phyloP scores from a whole-genome alignment of 2,888 invertebrate species.

The Xylophagus ater region DNA sequence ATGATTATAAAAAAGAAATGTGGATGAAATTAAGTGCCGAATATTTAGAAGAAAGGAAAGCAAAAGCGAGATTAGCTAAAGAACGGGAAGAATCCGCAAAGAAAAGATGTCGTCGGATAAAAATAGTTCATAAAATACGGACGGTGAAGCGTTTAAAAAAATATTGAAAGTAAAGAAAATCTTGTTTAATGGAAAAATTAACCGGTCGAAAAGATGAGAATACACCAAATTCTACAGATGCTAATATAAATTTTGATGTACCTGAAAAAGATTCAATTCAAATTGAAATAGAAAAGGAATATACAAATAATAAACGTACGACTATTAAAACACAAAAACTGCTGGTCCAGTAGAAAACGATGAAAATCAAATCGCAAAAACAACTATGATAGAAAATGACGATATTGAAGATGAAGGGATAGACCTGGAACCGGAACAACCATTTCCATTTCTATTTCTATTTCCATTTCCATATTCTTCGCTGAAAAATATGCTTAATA shows the following conservation, averaged over 20 bases:
- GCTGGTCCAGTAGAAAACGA: too few species aligned
- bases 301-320: too few species aligned
- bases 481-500: conserved; percentile 48
- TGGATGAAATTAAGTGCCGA: conserved; percentile 85
- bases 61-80: conserved; percentile 65
- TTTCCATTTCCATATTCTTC: conserved; percentile 45
- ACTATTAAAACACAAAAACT: too few species aligned
- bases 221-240: neutral
- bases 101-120: conserved; percentile 56
- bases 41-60: conserved; percentile 75
- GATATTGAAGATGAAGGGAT: conserved; percentile 31
- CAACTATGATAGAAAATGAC: too few species aligned
- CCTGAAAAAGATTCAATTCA: too few species aligned
- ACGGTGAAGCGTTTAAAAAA: conserved; percentile 89
- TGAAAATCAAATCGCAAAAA: too few species aligned
- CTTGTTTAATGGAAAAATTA: conserved; percentile 83
- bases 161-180: conserved; percentile 93
- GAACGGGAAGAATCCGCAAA: conserved; percentile 77
- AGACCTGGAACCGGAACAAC: conserved; percentile 32
- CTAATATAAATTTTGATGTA: too few species aligned
- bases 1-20: conserved; percentile 67
- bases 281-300: too few species aligned
- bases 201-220: conserved; percentile 21
- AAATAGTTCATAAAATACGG: conserved; percentile 55
- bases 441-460: too few species aligned